These are phyloP conservation scores for Drosophila teissieri DNA, from an alignment of 1,140 invertebrate genomes.

Conservation along the genomic window DNA sequence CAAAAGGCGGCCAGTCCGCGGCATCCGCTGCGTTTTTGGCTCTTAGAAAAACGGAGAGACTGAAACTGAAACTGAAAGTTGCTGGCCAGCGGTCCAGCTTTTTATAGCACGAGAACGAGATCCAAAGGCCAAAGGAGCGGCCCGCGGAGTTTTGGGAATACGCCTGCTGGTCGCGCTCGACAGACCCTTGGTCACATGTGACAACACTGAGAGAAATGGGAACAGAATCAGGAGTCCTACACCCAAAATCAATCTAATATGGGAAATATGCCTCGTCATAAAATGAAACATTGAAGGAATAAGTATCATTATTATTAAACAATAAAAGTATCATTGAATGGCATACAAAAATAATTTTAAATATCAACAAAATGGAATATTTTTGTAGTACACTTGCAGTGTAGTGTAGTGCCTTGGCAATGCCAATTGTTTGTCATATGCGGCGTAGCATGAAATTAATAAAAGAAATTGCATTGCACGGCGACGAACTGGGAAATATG, in stretches of 20 bases:
- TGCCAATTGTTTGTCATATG: slow-evolving; percentile 67
- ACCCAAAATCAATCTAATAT: too few species aligned
- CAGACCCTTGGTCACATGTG: slow-evolving; percentile 32
- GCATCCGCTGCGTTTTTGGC: slow-evolving; percentile 59
- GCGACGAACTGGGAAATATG: slow-evolving; percentile 61
- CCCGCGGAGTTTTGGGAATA: slow-evolving; percentile 75
- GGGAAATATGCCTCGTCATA: too few species aligned
- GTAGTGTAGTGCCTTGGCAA: slow-evolving; percentile 1
- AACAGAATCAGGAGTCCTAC: too few species aligned
- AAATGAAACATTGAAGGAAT: too few species aligned
- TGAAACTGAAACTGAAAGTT: slow-evolving; percentile 81
- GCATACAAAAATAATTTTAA: too few species aligned
- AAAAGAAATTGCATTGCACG: slow-evolving; percentile 57
- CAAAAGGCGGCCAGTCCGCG: slow-evolving; percentile 13
- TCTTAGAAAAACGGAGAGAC: slow-evolving; percentile 57
- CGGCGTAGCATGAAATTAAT: slow-evolving; percentile 82
- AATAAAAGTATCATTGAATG: too few species aligned
- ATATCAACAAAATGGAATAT: too few species aligned
- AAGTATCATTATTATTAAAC: too few species aligned
- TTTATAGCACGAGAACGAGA: slow-evolving; percentile 67
- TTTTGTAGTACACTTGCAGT: not conserved
- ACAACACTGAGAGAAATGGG: slow-evolving; percentile 7
- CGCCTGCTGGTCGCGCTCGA: slow-evolving; percentile 45
- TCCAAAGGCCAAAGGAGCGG: slow-evolving; percentile 9
- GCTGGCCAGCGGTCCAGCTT: slow-evolving; percentile 54